phyloP scores from a whole-genome alignment of 2,113 vertebrate species.

The Phoxinus phoxinus region DNA sequence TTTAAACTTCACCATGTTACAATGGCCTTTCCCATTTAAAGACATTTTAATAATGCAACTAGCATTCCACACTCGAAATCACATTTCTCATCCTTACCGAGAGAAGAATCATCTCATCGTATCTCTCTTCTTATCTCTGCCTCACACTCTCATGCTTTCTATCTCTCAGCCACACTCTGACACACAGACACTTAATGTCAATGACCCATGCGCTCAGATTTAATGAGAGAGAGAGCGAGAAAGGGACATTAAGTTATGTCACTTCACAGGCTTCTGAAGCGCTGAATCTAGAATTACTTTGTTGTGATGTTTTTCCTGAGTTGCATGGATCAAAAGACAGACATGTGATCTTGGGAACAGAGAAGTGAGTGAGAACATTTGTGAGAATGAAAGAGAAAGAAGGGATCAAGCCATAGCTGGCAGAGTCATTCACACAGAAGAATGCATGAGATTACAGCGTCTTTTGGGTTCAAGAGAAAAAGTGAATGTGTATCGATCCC shows the following conservation, averaged over 20 bases:
- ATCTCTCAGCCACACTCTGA: not conserved
- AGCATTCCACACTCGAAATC: not conserved
- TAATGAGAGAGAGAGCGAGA: constrained; percentile 10
- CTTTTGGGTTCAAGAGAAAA: not conserved
- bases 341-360: constrained; percentile 66
- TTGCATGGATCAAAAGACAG: constrained; percentile 38
- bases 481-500: not conserved
- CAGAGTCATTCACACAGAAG: constrained; percentile 8
- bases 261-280: constrained; percentile 24
- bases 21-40: not conserved
- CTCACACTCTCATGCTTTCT: constrained; percentile 6
- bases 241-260: constrained; percentile 21
- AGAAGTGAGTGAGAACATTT: constrained; percentile 16
- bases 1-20: not conserved
- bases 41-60: not conserved
- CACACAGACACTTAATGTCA: not conserved
- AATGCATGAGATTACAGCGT: not conserved
- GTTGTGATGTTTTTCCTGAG: constrained; percentile 43
- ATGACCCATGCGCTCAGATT: not conserved
- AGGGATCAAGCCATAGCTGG: constrained; percentile 8
- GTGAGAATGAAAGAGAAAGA: constrained; percentile 29
- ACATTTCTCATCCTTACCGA: not conserved
- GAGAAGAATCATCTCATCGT: not conserved
- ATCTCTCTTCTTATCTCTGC: not conserved
- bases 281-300: constrained; percentile 45